A percentile compares a stretch with the other conserved stretches of the same genome.
Conservation (phyloP, 2,888 invertebrate genomes). For the Xiphydria camelus region DNA sequence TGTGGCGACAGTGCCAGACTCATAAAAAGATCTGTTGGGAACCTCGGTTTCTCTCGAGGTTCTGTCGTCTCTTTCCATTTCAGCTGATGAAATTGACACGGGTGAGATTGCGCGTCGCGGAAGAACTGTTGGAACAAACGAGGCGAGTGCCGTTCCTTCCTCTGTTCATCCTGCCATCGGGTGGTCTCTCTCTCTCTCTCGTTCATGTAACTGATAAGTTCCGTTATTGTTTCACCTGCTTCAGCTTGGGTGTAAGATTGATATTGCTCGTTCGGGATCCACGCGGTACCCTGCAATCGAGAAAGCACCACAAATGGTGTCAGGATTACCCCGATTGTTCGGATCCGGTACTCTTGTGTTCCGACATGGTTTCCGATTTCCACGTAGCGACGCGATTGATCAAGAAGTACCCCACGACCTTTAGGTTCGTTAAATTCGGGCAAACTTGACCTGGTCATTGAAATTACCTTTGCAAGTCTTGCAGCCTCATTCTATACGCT, state of each 20-base stretch:
- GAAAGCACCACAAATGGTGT: constrained; percentile 80
- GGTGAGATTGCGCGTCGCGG: constrained; percentile 72
- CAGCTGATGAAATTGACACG: constrained; percentile 88
- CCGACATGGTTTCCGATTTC: constrained; percentile 82
- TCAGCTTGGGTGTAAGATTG: constrained; percentile 76
- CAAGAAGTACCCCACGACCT: constrained; percentile 70
- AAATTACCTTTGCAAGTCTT: constrained; percentile 16
- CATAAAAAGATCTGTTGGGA: constrained; percentile 71
- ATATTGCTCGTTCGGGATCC: constrained; percentile 83
- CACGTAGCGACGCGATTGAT: constrained; percentile 71
- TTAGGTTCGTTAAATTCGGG: constrained; percentile 64
- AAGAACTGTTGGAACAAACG: constrained; percentile 72
- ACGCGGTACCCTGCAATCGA: constrained; percentile 82
- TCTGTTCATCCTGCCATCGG: too few species aligned
- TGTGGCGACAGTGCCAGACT: constrained; percentile 79
- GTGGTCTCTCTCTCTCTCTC: too few species aligned
- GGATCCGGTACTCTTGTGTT: constrained; percentile 75
- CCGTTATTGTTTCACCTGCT: constrained; percentile 13
- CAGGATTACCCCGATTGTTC: constrained; percentile 80
- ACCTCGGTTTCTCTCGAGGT: constrained; percentile 72
- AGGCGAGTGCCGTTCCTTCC: constrained; percentile 63
- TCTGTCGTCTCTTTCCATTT: constrained; percentile 84
- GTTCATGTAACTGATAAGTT: too few species aligned
- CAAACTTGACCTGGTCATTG: too few species aligned
- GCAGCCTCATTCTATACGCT: constrained; percentile 4